These are phyloP conservation scores for Pedicia rivosa DNA, from an alignment of 2,888 invertebrate species.

Conservation along the genomic window DNA sequence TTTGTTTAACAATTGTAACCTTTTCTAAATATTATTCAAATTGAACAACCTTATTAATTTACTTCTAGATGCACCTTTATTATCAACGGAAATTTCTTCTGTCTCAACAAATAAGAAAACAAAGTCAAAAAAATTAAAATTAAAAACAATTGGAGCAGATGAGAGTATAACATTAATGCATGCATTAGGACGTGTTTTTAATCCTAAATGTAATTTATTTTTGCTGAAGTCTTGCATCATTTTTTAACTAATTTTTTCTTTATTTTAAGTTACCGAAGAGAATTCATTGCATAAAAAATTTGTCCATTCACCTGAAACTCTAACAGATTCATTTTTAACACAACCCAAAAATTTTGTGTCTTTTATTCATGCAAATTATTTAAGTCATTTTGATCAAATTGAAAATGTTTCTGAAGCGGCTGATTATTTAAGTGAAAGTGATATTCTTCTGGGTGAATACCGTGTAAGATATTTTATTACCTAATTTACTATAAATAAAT, in stretches of 20 bases:
- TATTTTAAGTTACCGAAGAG: conserved; percentile 22
- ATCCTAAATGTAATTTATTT: conserved; percentile 47
- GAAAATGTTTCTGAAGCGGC: conserved; percentile 43
- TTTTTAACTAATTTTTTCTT: conserved; percentile 5
- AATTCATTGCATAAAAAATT: conserved; percentile 28
- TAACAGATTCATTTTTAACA: conserved; percentile 48
- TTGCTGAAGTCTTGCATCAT: background rate
- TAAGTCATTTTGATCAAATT: conserved; percentile 50
- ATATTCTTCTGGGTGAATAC: conserved; percentile 50
- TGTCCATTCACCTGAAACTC: conserved; percentile 43
- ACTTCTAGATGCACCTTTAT: conserved; percentile 7
- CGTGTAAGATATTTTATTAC: conserved; percentile 21
- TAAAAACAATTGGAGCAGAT: conserved; percentile 39
- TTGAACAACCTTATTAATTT: background rate
- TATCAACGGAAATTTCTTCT: conserved; percentile 1
- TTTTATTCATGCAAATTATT: conserved; percentile 59
- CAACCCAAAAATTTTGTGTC: conserved; percentile 48
- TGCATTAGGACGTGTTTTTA: conserved; percentile 57
- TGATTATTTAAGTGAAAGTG: conserved; percentile 52
- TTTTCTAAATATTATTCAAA: conserved; percentile 1
- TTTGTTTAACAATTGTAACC: conserved; percentile 21
- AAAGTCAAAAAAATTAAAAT: background rate
- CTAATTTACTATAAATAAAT: no score
- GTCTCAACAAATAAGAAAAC: background rate
- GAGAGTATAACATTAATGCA: conserved; percentile 57